Evolutionary conservation across 2,113 vertebrate species (phyloP), one percentile per base, ranked within the genome.

Genomic region (Urocolius indicus): DNA sequence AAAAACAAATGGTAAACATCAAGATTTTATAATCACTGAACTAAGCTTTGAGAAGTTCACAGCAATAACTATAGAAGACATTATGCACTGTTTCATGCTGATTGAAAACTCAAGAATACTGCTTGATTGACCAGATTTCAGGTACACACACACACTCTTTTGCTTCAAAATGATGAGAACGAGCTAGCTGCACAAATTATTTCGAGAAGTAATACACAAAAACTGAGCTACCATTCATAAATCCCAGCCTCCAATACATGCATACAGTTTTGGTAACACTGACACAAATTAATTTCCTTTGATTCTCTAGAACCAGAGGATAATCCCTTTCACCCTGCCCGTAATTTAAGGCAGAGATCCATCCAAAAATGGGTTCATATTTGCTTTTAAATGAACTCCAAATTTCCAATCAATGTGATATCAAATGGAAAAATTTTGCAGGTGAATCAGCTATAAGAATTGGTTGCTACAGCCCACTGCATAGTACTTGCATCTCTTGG

Each of bases 11-110:
- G 65, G 30, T 72, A 54, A 95, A 82, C 73, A 81, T 38, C 1
- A 13, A 86, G 52, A 11, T 94, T 84, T 90, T 59, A 34, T 74
- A 85, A 77, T 77, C 80, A 55, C 3, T 3, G 29, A 91, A 55
- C 59, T 49, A 84, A 58, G 63, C 76, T 51, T 84, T 63, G 52
- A 84, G 76, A 94, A 94, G 59, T 80, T 86, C 86, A 88, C 46
- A 74, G 80, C 63, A 78, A 59, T 55, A 90, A 86, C 48, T 71
- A 59, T 41, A 74, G 46, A 77, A 85, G 46, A 80, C 43, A 83
- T 90, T 88, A 89, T 7, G 21, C 29, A 13, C 27, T 32, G 51
- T 78, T 54, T 76, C 78, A 23, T 27, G 29, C 55, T 61, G 48
- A 68, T 21, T 74, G 79, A 92, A 93, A 90, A 75, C 26, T 51